Conservation (phyloP, 2,797 vertebrate species). For the Coluber constrictor region DNA sequence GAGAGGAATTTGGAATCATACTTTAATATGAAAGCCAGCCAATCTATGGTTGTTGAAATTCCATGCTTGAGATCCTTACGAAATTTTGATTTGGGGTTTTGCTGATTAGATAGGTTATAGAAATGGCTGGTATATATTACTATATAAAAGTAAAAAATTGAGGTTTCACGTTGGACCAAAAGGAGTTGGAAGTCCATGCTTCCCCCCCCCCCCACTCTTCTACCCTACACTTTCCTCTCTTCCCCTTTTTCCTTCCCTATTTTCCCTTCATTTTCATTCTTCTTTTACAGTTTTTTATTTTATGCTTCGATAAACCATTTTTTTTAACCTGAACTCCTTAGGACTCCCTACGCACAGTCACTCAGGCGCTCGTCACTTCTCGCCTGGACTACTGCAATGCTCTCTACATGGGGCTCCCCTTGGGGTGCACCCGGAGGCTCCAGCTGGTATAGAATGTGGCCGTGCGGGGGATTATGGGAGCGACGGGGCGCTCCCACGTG, state of each 20-base stretch:
- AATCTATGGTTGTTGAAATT: background rate
- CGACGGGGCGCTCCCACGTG: too few relatives aligned
- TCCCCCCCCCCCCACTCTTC: accelerated
- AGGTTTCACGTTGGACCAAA: background rate
- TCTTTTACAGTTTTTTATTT: background rate
- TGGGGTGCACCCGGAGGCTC: too few relatives aligned
- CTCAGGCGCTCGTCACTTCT: too few relatives aligned
- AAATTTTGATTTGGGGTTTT: background rate
- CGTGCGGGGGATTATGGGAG: too few relatives aligned
- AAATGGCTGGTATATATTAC: background rate
- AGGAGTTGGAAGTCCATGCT: background rate
- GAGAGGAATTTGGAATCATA: background rate
- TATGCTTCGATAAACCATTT: background rate
- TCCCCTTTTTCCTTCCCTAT: background rate
- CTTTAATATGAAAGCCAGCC: background rate
- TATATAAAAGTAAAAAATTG: background rate
- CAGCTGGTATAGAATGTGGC: too few relatives aligned
- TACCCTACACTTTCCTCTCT: background rate
- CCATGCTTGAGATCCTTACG: background rate
- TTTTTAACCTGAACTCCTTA: background rate
- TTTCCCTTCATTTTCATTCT: background rate
- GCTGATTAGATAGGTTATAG: background rate
- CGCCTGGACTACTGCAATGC: too few relatives aligned
- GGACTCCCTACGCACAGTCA: too few relatives aligned
- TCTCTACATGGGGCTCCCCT: too few relatives aligned